Evolutionary conservation across 2,797 vertebrate species (phyloP), one percentile per base, ranked within the genome.

Genomic region (Sphaeramia orbicularis): DNA sequence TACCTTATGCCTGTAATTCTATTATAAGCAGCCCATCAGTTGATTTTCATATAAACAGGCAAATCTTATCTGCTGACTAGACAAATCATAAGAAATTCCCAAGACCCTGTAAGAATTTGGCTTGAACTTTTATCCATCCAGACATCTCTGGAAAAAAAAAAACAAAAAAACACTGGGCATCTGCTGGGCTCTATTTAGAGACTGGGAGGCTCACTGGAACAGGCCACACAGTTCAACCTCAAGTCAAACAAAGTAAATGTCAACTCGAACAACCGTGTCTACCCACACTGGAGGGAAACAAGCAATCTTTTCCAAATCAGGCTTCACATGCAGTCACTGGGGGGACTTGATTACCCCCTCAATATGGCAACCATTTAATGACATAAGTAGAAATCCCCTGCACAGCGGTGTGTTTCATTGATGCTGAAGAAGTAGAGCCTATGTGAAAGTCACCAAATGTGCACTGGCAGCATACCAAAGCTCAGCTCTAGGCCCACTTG

Each of bases 161-260:
- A 35, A 10, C 4, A 30, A 30, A 30, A 30, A 30, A 70, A 71
- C 54, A 61, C 48, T 38, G 72, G 81, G 86, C 78, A 85, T 84
- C 66, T 78, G 70, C 62, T 40, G 54, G 41, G 59, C 61, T 84
- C 84, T 89, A 90, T 92, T 91, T 90, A 71, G 71, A 64, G 86
- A 65, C 68, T 16, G 75, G 72, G 80, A 81, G 69, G 70, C 62
- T 75, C 73, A 71, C 32, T 72, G 81, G 74, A 65, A 57, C 59
- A 47, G 69, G 50, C 73, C 81, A 55, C 73, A 57, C 62, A 54
- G 80, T 76, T 84, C 82, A 78, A 72, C 75, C 85, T 76, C 65
- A 78, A 74, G 71, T 85, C 80, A 90, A 89, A 89, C 81, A 79
- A 71, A 91, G 85, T 72, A 73, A 80, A 91, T 83, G 76, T 88